These are phyloP conservation scores for Oegoconia quadripuncta DNA, from an alignment of 2,888 invertebrate genomes.

Conservation along the genomic window DNA sequence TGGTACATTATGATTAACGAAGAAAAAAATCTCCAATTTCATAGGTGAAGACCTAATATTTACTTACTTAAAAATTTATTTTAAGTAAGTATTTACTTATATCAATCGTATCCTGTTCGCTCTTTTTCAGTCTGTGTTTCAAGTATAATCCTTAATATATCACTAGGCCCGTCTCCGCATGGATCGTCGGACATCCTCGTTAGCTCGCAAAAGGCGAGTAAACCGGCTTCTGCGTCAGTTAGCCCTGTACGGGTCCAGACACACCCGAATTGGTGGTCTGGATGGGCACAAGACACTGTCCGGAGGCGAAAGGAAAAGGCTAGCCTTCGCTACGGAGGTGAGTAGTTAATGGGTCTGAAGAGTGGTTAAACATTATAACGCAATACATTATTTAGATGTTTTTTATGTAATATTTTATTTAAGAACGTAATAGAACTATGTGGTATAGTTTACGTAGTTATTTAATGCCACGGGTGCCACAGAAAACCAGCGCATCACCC, in stretches of 20 bases:
- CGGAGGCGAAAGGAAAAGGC: slow-evolving; percentile 94
- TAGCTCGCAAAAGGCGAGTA: slow-evolving; percentile 83
- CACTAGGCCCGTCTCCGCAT: slow-evolving; percentile 88
- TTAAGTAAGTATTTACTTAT: too few relatives aligned
- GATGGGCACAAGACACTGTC: slow-evolving; percentile 90
- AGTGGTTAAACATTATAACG: background rate
- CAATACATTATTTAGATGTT: too few relatives aligned
- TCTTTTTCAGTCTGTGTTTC: slow-evolving; percentile 1
- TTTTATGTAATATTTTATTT: too few relatives aligned
- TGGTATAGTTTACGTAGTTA: too few relatives aligned
- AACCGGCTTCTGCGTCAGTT: slow-evolving; percentile 85
- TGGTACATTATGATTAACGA: too few relatives aligned
- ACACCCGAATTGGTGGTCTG: slow-evolving; percentile 88
- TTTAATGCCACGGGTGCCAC: too few relatives aligned
- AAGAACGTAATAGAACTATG: too few relatives aligned
- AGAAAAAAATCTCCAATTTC: too few relatives aligned
- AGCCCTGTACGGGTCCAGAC: slow-evolving; percentile 83
- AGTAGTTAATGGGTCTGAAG: slow-evolving; percentile 4
- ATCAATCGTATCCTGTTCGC: too few relatives aligned
- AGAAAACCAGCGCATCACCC: too few relatives aligned
- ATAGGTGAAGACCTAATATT: too few relatives aligned
- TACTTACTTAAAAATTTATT: too few relatives aligned
- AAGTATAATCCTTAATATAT: slow-evolving; percentile 4
- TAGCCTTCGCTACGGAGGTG: slow-evolving; percentile 96
- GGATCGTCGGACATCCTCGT: slow-evolving; percentile 81